Evolutionary conservation across 1,140 invertebrate genomes (phyloP).

Genomic region (Bursaphelenchus mucronatus): DNA sequence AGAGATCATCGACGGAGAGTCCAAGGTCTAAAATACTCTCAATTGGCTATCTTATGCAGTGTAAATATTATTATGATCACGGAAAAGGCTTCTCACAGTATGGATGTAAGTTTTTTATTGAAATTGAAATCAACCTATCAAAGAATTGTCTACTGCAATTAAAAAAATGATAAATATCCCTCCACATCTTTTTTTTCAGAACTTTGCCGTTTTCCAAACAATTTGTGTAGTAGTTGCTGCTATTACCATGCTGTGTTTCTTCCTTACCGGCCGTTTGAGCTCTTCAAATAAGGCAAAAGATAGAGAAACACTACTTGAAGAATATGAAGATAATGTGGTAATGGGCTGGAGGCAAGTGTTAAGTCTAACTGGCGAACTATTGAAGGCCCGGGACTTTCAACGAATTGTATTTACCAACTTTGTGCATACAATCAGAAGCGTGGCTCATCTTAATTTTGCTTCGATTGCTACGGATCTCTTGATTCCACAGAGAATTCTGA

Average conservation of each 20-base stretch:
- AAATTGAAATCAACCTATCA: neutral
- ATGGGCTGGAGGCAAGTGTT: conserved; percentile 22
- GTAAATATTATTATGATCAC: conserved; percentile 52
- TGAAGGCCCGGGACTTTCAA: conserved; percentile 46
- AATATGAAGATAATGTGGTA: neutral
- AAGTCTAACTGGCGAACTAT: conserved; percentile 37
- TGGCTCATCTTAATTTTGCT: conserved; percentile 57
- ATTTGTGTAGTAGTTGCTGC: conserved; percentile 27
- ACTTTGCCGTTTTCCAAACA: conserved; percentile 30
- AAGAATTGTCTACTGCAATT: too few species aligned
- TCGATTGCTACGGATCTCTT: conserved; percentile 56
- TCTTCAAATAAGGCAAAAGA: conserved; percentile 7
- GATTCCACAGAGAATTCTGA: conserved; percentile 48
- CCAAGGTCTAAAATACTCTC: conserved; percentile 58
- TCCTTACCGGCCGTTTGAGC: conserved; percentile 28
- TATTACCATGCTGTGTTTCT: conserved; percentile 13
- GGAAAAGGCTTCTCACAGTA: conserved; percentile 57
- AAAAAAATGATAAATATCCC: conserved; percentile 10
- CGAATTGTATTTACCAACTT: conserved; percentile 54
- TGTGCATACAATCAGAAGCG: conserved; percentile 47
- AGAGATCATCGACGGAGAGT: conserved; percentile 56
- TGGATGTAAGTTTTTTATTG: conserved; percentile 50
- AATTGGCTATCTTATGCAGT: conserved; percentile 50
- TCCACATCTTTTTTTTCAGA: conserved; percentile 16
- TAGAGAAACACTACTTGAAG: conserved; percentile 24